Evolutionary conservation across 2,113 vertebrate genomes (phyloP).

Genomic region (Micronisus gabar): DNA sequence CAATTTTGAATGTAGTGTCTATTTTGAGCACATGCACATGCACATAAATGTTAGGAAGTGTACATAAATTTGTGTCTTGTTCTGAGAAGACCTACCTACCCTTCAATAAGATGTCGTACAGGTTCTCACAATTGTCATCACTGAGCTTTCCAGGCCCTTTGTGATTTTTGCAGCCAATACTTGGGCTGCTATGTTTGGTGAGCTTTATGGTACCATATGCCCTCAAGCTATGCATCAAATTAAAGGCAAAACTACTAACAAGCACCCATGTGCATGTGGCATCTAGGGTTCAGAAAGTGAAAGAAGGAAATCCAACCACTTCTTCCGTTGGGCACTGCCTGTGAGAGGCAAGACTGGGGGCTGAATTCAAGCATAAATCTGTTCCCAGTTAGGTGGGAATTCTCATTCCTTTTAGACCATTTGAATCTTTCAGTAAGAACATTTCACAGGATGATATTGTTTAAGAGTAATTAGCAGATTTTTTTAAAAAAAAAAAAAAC

Average conservation of each 20-base stretch:
- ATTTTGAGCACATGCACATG: not conserved
- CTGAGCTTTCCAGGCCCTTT: not conserved
- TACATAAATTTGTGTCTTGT: not conserved
- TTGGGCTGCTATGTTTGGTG: not conserved
- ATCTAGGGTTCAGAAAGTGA: not conserved
- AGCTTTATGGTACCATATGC: not conserved
- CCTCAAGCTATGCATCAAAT: not conserved
- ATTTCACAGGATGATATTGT: not conserved
- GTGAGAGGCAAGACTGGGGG: not conserved
- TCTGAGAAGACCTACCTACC: not conserved
- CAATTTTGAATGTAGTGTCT: not conserved
- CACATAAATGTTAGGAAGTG: not conserved
- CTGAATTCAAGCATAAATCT: constrained; percentile 11
- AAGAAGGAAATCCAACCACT: not conserved
- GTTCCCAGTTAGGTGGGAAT: not conserved
- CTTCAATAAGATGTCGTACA: not conserved
- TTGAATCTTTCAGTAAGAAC: not conserved
- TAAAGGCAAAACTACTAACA: not conserved
- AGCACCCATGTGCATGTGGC: not conserved
- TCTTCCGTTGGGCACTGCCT: not conserved
- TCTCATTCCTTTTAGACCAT: not conserved
- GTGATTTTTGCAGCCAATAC: not conserved
- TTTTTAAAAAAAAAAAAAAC: no score
- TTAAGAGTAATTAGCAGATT: not conserved
- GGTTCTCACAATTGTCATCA: not conserved